Base-by-base conservation (phyloP, 2,113 vertebrate species). In the Oncorhynchus clarkii region DNA sequence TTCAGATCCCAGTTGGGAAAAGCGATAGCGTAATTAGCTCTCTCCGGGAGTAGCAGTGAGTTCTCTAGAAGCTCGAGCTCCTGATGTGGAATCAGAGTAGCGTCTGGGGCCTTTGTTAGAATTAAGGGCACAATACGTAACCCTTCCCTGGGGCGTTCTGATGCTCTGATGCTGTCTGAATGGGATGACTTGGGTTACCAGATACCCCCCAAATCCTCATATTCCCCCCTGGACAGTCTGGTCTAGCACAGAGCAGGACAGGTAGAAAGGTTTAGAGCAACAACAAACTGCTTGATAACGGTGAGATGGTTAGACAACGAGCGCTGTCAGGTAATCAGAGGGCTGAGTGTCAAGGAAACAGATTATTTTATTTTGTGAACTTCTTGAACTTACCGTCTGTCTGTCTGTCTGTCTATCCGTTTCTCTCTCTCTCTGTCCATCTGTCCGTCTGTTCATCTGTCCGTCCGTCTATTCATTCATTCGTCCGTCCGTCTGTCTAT, bases 11-110 rank as follows among this genome's bases (percentile, higher is more conserved):
- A 87, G 89, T 88, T 79, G 62, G 82, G 93, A 92, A 97, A 96
- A 94, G 87, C 79, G 94, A 96, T 95, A 96, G 94, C 92, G 94
- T 95, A 95, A 96, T 96, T 94, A 94, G 93, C 90, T 83, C 93
- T 89, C 94, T 94, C 88, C 87, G 92, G 85, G 85, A 81, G 93
- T 51, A 51, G 49, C 49, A 51, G 34, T 1, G 34, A 39, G 8
- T 39, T 39, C 34, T 39, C 34, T 39, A 39, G 34, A 39, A 39
- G 49, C 31, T 34, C 1, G 31, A 5, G 87, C 86, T 87, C 78
- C 88, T 92, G 90, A 92, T 82, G 84, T 89, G 91, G 92, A 94
- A 94, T 87, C 90, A 79, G 90, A 93, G 91, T 94, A 89, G 85
- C 84, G 89, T 77, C 83, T 85, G 85, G 84, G 74, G 89, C 86